Evolutionary conservation across 2,797 vertebrate species (phyloP), one percentile per base, ranked within the genome.

Genomic region (Agapornis canus): DNA sequence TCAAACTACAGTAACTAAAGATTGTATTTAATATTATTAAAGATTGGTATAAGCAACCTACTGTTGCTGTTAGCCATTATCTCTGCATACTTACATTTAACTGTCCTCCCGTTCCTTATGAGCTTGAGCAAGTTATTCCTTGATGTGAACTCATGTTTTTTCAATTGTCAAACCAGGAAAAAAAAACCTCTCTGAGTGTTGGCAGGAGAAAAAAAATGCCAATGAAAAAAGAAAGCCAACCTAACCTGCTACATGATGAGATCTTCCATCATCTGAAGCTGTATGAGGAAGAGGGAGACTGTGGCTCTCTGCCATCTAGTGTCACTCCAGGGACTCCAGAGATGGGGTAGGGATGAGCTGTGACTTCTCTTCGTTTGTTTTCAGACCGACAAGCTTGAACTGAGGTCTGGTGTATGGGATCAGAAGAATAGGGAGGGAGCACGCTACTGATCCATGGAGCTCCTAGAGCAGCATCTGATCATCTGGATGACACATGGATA

Each of bases 401-500:
- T 82, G 90, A 37, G 43, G 80, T 73, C 94, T 94, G 91, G 63
- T 86, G 83, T 32, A 63, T 42, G 73, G 86, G 91, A 96, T 96
- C 96, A 92, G 95, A 96, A 79, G 87, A 37, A 60, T 14, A 26
- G 87, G 84, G 92, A 87, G 89, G 76, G 92, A 86, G 85, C 85
- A 83, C 90, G 89, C 92, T 96, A 83, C 87, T 92, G 95, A 82
- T 93, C 52, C 91, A 6, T 71, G 89, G 91, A 86, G 94, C 94
- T 96, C 76, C 92, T 89, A 77, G 76, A 94, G 94, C 87, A 92
- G 79, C 82, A 48, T 73, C 89, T 54, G 65, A 78, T 90, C 96
- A 96, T 96, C 96, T 96, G 96, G 92, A 23, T 86, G 79, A 87
- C 96, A 96, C 76, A 96, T 96, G 96, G 65, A 1, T 31, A 65